Percentiles rank a stretch among this genome's conserved stretches.
Conservation (phyloP, 2,888 invertebrate species). For the Tenodera sinensis region DNA sequence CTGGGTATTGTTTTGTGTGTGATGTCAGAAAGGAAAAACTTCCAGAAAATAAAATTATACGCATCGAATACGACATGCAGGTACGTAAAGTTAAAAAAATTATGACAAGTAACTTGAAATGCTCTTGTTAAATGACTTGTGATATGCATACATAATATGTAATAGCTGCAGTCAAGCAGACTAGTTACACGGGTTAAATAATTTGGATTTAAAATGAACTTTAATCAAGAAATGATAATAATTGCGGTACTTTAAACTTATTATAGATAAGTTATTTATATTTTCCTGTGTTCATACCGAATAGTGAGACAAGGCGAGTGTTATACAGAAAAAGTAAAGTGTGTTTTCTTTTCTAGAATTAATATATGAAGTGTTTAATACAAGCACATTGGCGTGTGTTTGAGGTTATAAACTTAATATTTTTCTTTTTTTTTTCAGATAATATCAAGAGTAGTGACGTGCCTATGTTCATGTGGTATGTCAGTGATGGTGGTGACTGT, state of each 20-base stretch:
- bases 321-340: too few relatives aligned
- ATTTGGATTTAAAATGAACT: neutral
- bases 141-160: neutral
- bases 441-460: constrained; percentile 43
- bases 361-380: neutral
- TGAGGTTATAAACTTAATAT: neutral
- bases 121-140: neutral
- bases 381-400: neutral
- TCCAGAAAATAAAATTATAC: constrained; percentile 37
- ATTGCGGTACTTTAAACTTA: too few relatives aligned
- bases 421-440: constrained; percentile 40
- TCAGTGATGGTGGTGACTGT: constrained; percentile 66
- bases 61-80: constrained; percentile 49
- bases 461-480: constrained; percentile 47
- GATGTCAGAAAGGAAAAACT: constrained; percentile 45
- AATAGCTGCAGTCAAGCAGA: neutral
- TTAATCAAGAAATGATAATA: neutral
- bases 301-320: too few relatives aligned
- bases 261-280: too few relatives aligned
- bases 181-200: neutral
- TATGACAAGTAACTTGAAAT: constrained; percentile 3
- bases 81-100: constrained; percentile 38
- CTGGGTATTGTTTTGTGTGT: constrained; percentile 38
- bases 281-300: too few relatives aligned
- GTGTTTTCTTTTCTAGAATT: neutral